Conservation (phyloP, 1,140 invertebrate species). For the Stegodyphus mimosarum region DNA sequence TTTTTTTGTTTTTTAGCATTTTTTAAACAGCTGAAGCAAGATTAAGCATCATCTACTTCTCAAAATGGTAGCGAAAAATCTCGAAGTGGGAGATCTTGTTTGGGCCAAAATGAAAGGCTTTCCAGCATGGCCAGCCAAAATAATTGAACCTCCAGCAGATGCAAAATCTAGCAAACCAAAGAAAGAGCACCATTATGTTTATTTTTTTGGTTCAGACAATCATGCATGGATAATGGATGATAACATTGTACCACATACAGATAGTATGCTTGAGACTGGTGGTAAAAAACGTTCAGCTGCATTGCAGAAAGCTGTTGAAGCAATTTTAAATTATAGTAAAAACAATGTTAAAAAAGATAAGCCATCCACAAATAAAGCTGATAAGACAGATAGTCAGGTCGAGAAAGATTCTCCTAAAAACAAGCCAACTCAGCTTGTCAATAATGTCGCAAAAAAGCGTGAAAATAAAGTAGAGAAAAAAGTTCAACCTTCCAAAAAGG, state of each 20-base stretch:
- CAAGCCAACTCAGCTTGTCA: background rate
- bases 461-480: background rate
- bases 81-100: conserved; percentile 63
- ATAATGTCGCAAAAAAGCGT: background rate
- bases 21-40: too few species aligned
- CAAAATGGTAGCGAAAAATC: conserved; percentile 28
- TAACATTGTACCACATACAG: background rate
- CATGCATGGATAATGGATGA: conserved; percentile 70
- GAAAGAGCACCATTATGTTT: conserved; percentile 79
- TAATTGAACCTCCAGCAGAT: conserved; percentile 66
- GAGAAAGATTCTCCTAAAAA: background rate
- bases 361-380: background rate
- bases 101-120: conserved; percentile 69
- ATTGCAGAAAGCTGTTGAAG: background rate
- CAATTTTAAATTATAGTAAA: background rate
- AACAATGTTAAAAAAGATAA: background rate
- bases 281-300: background rate
- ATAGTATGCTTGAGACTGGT: background rate
- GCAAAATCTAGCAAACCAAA: background rate
- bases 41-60: background rate
- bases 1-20: too few species aligned
- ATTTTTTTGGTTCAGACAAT: conserved; percentile 93
- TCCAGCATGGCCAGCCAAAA: conserved; percentile 66
- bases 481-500: background rate
- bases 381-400: background rate